Percentiles rank a stretch among this genome's conserved stretches.
These are phyloP conservation scores for Cheiracanthium punctorium DNA, from an alignment of 2,888 invertebrate species.

Conservation along the genomic window DNA sequence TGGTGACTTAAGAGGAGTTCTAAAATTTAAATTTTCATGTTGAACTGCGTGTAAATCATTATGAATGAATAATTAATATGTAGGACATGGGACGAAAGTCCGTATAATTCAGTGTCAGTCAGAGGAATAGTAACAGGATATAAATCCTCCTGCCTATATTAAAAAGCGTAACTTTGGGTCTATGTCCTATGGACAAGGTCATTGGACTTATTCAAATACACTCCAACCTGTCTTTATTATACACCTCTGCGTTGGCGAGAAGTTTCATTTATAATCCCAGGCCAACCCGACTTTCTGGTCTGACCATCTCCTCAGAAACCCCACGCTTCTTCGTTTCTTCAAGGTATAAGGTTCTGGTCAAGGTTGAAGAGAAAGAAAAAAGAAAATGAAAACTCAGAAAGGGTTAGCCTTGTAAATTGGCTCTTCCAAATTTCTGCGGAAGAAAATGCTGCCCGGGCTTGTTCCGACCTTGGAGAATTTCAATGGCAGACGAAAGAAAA, in stretches of 20 bases:
- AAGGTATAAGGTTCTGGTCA: not conserved
- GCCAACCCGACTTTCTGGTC: conserved; percentile 6
- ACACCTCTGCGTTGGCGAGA: conserved; percentile 10
- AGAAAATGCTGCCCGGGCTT: conserved; percentile 4
- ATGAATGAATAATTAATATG: no score
- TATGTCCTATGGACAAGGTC: conserved; percentile 33
- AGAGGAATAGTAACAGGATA: no score
- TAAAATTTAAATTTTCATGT: no score
- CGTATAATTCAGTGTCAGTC: no score
- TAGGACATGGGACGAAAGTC: no score
- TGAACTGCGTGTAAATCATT: no score
- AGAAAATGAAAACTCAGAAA: not conserved
- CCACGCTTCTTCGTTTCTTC: not conserved
- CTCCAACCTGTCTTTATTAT: not conserved
- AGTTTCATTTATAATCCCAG: not conserved
- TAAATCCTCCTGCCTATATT: no score
- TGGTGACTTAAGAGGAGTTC: no score
- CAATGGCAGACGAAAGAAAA: not conserved
- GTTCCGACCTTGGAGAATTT: not conserved
- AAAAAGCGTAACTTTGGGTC: no score
- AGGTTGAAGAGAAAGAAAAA: not conserved
- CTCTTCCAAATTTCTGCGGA: not conserved
- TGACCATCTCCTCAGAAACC: conserved; percentile 1
- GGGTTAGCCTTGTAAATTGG: not conserved
- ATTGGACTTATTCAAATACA: conserved; percentile 28